A percentile compares a stretch with the other conserved stretches of the same genome.
Conservation (phyloP, 2,888 invertebrate genomes). For the Drosophila vallismaia region DNA sequence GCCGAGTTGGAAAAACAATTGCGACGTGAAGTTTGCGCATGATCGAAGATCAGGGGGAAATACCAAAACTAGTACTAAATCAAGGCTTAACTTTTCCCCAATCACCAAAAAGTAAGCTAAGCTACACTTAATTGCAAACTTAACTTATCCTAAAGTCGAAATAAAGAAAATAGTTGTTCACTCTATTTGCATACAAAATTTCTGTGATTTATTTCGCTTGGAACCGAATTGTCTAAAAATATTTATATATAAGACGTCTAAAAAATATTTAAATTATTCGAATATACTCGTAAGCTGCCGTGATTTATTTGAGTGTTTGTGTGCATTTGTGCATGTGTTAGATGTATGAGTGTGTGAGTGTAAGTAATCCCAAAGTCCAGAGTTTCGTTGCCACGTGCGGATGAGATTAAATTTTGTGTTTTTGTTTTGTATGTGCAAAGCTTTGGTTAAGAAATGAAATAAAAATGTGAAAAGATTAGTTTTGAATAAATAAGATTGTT, state of each 20-base stretch:
- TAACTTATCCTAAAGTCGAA: slow-evolving; percentile 17
- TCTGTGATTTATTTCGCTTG: slow-evolving; percentile 57
- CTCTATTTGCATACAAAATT: slow-evolving; percentile 56
- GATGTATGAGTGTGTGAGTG: slow-evolving; percentile 35
- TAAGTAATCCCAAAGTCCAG: slow-evolving; percentile 69
- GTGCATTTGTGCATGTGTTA: slow-evolving; percentile 45
- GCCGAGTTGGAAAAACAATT: slow-evolving; percentile 53
- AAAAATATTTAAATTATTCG: slow-evolving; percentile 30
- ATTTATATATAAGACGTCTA: slow-evolving; percentile 28
- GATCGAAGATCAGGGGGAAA: slow-evolving; percentile 17
- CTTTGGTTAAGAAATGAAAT: slow-evolving; percentile 60
- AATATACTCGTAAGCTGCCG: slow-evolving; percentile 34
- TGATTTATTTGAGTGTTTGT: slow-evolving; percentile 25
- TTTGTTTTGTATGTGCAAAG: slow-evolving; percentile 25
- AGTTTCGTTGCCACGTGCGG: slow-evolving; percentile 53
- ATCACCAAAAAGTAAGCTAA: slow-evolving; percentile 3
- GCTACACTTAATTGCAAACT: slow-evolving; percentile 32
- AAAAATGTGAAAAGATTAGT: slow-evolving; percentile 68
- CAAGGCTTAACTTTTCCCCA: slow-evolving; percentile 15
- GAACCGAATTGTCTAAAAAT: slow-evolving; percentile 37
- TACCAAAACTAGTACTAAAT: slow-evolving; percentile 8
- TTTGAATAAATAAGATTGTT: slow-evolving; percentile 22
- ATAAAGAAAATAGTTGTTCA: slow-evolving; percentile 33
- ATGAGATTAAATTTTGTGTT: slow-evolving; percentile 39
- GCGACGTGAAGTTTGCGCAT: slow-evolving; percentile 53